A percentile compares a stretch with the other conserved stretches of the same genome.
phyloP scores from a whole-genome alignment of 1,140 invertebrate species.

The Achatina immaculata region DNA sequence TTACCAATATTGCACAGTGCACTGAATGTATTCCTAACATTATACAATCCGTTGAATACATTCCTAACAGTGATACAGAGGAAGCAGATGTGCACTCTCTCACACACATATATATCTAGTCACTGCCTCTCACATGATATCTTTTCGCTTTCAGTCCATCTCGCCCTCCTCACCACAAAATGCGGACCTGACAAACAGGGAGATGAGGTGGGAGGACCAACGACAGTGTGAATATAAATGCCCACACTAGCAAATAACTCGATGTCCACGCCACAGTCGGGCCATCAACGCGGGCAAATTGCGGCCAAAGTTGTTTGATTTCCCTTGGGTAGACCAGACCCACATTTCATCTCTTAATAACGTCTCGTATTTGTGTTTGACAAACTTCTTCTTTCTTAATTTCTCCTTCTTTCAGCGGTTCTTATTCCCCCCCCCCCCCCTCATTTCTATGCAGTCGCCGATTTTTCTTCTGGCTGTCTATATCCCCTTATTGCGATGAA shows the following conservation, averaged over 20 bases:
- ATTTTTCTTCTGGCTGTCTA: not conserved
- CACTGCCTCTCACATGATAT: too few species aligned
- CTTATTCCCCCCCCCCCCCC: too few species aligned
- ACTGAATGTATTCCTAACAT: too few species aligned
- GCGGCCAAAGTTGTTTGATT: slow-evolving; percentile 11
- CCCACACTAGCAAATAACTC: not conserved
- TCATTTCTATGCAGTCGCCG: not conserved
- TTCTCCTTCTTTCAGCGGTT: not conserved
- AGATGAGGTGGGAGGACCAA: too few species aligned
- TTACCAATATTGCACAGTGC: too few species aligned
- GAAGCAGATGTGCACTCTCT: too few species aligned
- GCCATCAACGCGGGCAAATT: slow-evolving; percentile 7
- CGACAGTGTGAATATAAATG: not conserved
- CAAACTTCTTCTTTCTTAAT: slow-evolving; percentile 1
- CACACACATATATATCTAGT: too few species aligned
- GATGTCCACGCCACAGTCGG: not conserved
- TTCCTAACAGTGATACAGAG: too few species aligned
- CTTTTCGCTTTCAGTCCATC: too few species aligned
- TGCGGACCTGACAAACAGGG: too few species aligned
- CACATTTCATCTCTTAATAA: not conserved
- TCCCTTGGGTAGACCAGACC: not conserved
- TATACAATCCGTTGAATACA: too few species aligned
- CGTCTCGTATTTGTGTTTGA: slow-evolving; percentile 12
- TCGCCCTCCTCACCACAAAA: too few species aligned
- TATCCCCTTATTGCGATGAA: not conserved